Evolutionary conservation across 2,888 invertebrate species (phyloP), one percentile per base, ranked within the genome.

Genomic region (Ferdinandea cuprea): DNA sequence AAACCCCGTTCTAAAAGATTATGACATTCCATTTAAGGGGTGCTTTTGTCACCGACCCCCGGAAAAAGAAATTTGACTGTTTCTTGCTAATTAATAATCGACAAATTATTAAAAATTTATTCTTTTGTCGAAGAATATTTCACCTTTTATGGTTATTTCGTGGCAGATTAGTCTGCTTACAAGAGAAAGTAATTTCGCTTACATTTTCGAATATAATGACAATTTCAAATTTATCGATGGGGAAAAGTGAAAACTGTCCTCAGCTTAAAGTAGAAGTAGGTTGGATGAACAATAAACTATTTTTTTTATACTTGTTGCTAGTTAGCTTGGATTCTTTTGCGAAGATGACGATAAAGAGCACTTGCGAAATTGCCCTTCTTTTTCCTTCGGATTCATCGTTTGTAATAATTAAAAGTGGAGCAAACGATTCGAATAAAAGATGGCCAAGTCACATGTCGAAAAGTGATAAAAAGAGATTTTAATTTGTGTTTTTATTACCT

Each of bases 161-260:
- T 21, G 15, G 42, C 42, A 54, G 79, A 17, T 54, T 50, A 37
- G 44, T 32, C 44, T 37, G 30, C n/a, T 58, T 32, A 52, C 30
- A 37, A 65, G 69, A 76, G 80, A 76, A 76, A 81, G 76, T 81
- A 21, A 28, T 35, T 25, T n/a, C 13, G 44, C 32, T 32, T 46
- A 1, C 35, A 46, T 42, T 40, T 42, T 19, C 15, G 66, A 28
- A 44, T 35, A 37, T 56, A 30, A 59, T 19, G 52, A 50, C 30
- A 46, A 44, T 28, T 46, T 28, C 15, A 25, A 46, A 35, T 56
- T 66, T 21, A 11, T 30, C 19, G 13, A 68, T 32, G 11, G 21
- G 7, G 42, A 61, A 72, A 72, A 72, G 72, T 72, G 72, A 72
- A 72, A 72, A 72, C 54, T 54, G 72, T 54, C 52, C 21, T 19